phyloP scores from a whole-genome alignment of 2,797 vertebrate genomes.

The Scolopax rusticola region DNA sequence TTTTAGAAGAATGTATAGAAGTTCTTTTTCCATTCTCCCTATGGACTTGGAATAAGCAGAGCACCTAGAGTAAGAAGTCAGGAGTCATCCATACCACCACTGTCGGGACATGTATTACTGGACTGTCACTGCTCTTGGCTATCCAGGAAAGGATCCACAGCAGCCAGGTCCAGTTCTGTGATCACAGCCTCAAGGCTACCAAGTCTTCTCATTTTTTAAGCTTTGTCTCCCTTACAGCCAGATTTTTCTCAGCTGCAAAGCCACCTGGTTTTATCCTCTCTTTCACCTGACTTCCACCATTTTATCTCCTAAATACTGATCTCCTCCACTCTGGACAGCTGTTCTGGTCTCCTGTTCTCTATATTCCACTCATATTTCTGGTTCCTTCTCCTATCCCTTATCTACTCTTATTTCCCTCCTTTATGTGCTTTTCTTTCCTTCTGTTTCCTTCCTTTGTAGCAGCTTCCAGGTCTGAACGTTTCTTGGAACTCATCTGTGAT shows the following conservation, averaged over 20 bases:
- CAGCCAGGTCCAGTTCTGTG: accelerated
- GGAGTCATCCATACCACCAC: not conserved
- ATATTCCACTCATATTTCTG: not conserved
- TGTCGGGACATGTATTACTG: not conserved
- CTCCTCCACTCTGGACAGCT: not conserved
- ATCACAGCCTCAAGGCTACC: not conserved
- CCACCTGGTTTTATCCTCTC: not conserved
- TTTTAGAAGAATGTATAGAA: not conserved
- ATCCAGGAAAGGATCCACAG: not conserved
- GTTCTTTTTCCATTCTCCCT: not conserved
- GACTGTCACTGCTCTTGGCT: not conserved
- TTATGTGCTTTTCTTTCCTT: not conserved
- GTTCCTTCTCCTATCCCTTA: not conserved
- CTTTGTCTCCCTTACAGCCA: not conserved
- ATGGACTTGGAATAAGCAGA: not conserved
- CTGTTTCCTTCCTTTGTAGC: not conserved
- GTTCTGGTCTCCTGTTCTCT: not conserved
- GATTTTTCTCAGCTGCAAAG: not conserved
- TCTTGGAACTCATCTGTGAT: conserved; percentile 3
- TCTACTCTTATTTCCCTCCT: not conserved
- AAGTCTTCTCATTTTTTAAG: not conserved
- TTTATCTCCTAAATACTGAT: not conserved
- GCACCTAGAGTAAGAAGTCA: not conserved
- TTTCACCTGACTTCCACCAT: not conserved
- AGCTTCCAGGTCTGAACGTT: conserved; percentile 13